Evolutionary conservation across 37 sponge, comb jelly and placozoan species (phyloP).

Genomic region (Chondrosia reniformis): DNA sequence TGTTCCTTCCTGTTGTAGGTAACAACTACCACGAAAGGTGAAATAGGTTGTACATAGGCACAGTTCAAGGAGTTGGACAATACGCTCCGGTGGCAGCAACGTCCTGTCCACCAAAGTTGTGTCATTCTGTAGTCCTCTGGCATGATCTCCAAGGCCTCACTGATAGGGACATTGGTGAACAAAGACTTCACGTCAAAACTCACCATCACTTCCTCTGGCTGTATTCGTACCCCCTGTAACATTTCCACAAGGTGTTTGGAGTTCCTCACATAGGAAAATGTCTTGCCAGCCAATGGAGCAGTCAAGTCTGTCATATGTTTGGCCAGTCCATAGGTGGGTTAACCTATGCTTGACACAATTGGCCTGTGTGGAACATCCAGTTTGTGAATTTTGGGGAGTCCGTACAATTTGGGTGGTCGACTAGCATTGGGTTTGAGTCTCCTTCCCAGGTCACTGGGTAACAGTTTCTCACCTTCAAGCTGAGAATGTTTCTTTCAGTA

Average conservation of each 20-base stretch:
- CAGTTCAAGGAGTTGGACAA: conserved; percentile 20
- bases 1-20: conserved; percentile 11
- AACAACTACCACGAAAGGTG: not conserved
- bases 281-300: not conserved
- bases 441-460: not conserved
- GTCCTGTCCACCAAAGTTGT: conserved; percentile 3
- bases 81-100: not conserved
- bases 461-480: not conserved
- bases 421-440: not conserved
- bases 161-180: conserved; percentile 1
- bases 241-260: conserved; percentile 2
- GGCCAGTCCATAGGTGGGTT: not conserved
- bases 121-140: not conserved
- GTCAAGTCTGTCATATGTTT: not conserved
- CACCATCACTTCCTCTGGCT: not conserved
- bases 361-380: not conserved
- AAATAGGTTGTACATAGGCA: conserved; percentile 21
- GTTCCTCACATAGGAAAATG: not conserved
- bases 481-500: not conserved
- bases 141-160: not conserved
- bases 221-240: not conserved
- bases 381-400: conserved; percentile 7
- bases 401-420: not conserved
- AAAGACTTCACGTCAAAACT: not conserved
- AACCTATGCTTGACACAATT: conserved; percentile 4